Conservation (phyloP, 2,113 vertebrate species). For the Anolis sagrei region DNA sequence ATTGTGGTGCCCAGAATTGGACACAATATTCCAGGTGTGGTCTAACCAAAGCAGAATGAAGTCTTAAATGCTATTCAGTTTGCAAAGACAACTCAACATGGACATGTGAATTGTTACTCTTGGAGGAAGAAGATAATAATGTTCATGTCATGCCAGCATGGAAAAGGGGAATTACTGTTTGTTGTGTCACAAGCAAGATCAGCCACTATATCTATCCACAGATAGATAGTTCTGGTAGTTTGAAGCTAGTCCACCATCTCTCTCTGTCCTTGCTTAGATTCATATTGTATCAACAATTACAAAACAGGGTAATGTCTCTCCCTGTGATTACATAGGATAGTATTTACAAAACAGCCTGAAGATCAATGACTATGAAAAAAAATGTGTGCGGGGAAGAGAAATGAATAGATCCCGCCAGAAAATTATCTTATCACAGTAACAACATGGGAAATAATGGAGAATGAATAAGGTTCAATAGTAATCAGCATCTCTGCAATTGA, state of each 20-base stretch:
- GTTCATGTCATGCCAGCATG: not conserved
- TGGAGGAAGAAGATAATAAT: not conserved
- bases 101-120: not conserved
- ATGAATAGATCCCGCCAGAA: conserved; percentile 17
- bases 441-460: conserved; percentile 12
- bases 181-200: not conserved
- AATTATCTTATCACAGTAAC: conserved; percentile 1
- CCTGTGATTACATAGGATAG: conserved; percentile 3
- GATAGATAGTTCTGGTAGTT: not conserved
- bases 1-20: too few relatives aligned
- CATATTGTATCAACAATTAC: not conserved
- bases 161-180: not conserved
- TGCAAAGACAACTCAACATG: not conserved
- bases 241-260: not conserved
- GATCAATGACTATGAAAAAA: conserved; percentile 12
- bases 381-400: not conserved
- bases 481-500: not conserved
- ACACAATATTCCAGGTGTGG: too few relatives aligned
- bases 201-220: not conserved
- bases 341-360: conserved; percentile 16
- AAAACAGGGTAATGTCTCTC: not conserved
- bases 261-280: not conserved
- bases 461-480: not conserved
- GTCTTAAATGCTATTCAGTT: not conserved
- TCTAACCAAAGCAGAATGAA: too few relatives aligned